These are phyloP conservation scores for Nerophis ophidion DNA, from an alignment of 2,113 vertebrate species.

Conservation along the genomic window DNA sequence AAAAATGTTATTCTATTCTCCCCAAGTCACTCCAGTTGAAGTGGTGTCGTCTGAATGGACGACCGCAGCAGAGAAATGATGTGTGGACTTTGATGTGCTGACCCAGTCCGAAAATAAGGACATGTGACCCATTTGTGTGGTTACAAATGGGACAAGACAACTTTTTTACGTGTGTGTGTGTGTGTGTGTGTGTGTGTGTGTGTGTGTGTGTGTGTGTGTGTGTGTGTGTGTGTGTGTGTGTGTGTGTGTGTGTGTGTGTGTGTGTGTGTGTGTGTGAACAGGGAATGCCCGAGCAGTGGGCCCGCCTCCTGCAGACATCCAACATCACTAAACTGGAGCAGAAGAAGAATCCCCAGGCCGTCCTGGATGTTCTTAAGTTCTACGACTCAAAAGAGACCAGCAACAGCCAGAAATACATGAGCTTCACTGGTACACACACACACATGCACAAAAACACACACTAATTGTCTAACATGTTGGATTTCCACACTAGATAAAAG, in stretches of 20 bases:
- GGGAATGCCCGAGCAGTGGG: conserved; percentile 98
- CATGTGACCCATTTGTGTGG: conserved; percentile 51
- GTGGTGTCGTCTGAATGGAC: neutral
- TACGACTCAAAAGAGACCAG: conserved; percentile 93
- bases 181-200: conserved; percentile 19
- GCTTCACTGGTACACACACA: conserved; percentile 79
- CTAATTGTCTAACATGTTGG: neutral
- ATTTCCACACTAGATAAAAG: conserved; percentile 81
- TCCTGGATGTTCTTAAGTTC: conserved; percentile 91
- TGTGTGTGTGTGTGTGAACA: conserved; percentile 45
- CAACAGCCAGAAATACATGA: conserved; percentile 98
- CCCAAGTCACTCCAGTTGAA: conserved; percentile 2
- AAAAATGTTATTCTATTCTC: neutral
- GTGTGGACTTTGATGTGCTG: conserved; percentile 18
- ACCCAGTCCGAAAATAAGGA: conserved; percentile 16
- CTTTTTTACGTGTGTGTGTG: neutral
- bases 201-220: conserved; percentile 19
- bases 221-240: conserved; percentile 19
- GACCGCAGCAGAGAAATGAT: neutral
- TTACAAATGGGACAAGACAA: conserved; percentile 20
- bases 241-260: conserved; percentile 20
- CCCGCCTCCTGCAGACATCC: conserved; percentile 89
- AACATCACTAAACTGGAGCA: conserved; percentile 97
- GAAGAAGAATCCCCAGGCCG: conserved; percentile 96
- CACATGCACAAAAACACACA: neutral